Base-by-base conservation (phyloP, 2,113 vertebrate species). In the Halichoeres trimaculatus region DNA sequence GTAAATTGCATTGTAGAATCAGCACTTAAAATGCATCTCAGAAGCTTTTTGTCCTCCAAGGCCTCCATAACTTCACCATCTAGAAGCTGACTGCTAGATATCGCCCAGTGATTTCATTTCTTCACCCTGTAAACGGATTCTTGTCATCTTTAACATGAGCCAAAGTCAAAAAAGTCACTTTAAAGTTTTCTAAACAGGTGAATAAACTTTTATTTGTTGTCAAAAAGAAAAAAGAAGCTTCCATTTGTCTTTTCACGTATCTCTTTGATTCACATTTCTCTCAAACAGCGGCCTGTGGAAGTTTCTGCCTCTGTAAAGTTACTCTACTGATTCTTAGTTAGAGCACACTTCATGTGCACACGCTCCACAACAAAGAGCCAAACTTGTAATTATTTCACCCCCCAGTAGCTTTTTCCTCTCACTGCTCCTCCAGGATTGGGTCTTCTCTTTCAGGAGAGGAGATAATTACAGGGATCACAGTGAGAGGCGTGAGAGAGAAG, bases 381-480 rank as follows among this genome's bases (percentile, higher is more conserved):
- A 8, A 56, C 10, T 11, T 62, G 48, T 81, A 56, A 67, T 76
- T 68, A 67, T 20, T 47, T 13, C 10, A 1, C 77, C 34, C 61
- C 34, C n/a, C 40, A 17, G 47, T 34, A 58, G 30, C 59, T 30
- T 7, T 43, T 72, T 56, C 55, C 56, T 23, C 61, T 41, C 56
- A 0, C 19, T 54, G 19, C n/a, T 47, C 48, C 77, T 66, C 48
- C 9, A 6, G 19, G 56, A 56, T 7, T 71, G 36, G 36, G 41
- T 69, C 48, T 70, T 80, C 60, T 57, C 68, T 83, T 88, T 81
- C 60, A 83, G 62, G 24, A 0, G 34, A 73, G 53, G 34, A 68
- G 81, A 77, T 89, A 89, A 91, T 93, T 77, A 87, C 82, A 90
- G 83, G 82, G 81, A 73, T 85, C 70, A 56, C 61, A 70, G 62